Evolutionary conservation across 1,140 invertebrate genomes (phyloP).

Genomic region (Himalopsyche phryganea): DNA sequence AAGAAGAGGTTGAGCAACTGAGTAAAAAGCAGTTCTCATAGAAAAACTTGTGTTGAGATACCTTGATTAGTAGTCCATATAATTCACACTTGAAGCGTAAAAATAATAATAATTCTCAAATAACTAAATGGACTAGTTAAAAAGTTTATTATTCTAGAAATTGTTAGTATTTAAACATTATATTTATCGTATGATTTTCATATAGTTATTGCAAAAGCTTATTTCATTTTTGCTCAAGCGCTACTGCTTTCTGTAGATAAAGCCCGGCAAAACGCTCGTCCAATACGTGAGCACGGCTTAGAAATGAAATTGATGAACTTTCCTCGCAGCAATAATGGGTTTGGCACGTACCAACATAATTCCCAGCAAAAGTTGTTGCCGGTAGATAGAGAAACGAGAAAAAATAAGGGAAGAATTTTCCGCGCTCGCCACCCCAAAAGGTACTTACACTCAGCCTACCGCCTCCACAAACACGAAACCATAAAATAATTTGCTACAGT

Average conservation of each 20-base stretch:
- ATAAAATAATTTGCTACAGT: no score
- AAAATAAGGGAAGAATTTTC: constrained; percentile 32
- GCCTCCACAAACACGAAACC: constrained; percentile 2
- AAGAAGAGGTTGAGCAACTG: no score
- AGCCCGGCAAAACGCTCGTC: constrained; percentile 33
- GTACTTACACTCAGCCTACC: neutral
- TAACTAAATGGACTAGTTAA: no score
- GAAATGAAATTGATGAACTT: constrained; percentile 37
- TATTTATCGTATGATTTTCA: no score
- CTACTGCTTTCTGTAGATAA: constrained; percentile 29
- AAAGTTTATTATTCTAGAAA: no score
- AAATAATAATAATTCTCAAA: no score
- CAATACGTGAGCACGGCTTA: constrained; percentile 35
- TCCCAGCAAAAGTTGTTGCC: constrained; percentile 51
- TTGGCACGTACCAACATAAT: constrained; percentile 57
- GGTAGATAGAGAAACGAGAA: constrained; percentile 34
- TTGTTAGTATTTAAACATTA: no score
- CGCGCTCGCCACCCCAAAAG: constrained; percentile 36
- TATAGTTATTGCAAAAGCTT: no score
- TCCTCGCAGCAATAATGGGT: constrained; percentile 53
- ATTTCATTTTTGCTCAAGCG: neutral
- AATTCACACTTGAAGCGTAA: no score
- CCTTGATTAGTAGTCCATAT: no score
- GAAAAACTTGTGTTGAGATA: no score
- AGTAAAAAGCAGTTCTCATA: no score